phyloP scores from a whole-genome alignment of 2,888 invertebrate genomes.

The Drosophila macrothrix region DNA sequence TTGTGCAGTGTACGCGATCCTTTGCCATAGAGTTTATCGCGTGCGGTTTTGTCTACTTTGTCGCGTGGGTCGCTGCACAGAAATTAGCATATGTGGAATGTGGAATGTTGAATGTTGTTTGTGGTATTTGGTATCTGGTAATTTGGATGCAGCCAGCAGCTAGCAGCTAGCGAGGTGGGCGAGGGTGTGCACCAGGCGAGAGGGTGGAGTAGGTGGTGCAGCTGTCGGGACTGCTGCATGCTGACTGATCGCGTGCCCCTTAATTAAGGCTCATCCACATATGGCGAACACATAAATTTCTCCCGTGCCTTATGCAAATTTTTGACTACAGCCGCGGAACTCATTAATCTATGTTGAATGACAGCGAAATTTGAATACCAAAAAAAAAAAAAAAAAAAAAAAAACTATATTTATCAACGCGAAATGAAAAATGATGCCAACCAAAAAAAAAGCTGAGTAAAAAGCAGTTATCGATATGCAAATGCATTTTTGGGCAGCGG shows the following conservation, averaged over 20 bases:
- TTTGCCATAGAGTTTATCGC: constrained; percentile 57
- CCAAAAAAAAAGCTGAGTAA: not conserved
- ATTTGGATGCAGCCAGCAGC: constrained; percentile 14
- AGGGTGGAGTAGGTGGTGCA: constrained; percentile 12
- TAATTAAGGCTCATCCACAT: constrained; percentile 69
- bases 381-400: not conserved
- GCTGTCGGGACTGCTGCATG: constrained; percentile 17
- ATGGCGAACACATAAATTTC: constrained; percentile 48
- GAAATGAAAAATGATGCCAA: constrained; percentile 66
- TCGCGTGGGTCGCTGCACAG: constrained; percentile 63
- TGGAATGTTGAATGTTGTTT: constrained; percentile 12
- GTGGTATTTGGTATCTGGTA: constrained; percentile 27
- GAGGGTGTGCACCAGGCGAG: not conserved
- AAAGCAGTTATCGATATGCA: constrained; percentile 29
- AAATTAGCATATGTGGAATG: constrained; percentile 65
- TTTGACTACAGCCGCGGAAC: constrained; percentile 13
- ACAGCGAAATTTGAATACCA: constrained; percentile 57
- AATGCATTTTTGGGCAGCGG: constrained; percentile 36
- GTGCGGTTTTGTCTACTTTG: constrained; percentile 58
- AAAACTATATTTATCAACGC: constrained; percentile 65
- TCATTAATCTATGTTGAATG: constrained; percentile 68
- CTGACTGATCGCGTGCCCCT: constrained; percentile 56
- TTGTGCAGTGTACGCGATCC: constrained; percentile 16
- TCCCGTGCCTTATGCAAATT: constrained; percentile 63
- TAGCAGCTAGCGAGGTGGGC: not conserved